A percentile compares a stretch with the other conserved stretches of the same genome.
Evolutionary conservation across 2,797 vertebrate genomes (phyloP).

Genomic region (Martes flavigula): DNA sequence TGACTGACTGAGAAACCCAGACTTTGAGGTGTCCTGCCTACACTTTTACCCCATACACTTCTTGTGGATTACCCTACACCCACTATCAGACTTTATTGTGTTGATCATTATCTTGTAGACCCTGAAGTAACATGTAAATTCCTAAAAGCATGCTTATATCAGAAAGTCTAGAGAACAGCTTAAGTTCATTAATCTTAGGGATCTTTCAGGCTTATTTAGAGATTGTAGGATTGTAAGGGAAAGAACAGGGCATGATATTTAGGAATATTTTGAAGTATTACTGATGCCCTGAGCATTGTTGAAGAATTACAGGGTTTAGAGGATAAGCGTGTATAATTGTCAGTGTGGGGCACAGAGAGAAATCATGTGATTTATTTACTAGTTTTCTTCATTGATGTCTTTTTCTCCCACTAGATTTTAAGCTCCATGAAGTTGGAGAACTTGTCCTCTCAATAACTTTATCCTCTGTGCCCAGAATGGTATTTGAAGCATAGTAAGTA

Average conservation of each 20-base stretch:
- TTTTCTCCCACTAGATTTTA: slow-evolving; percentile 42
- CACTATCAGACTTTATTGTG: background rate
- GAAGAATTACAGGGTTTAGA: slow-evolving; percentile 34
- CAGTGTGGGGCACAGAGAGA: background rate
- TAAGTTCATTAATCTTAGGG: slow-evolving; percentile 24
- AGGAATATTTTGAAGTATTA: slow-evolving; percentile 47
- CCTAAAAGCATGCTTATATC: background rate
- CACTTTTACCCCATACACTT: background rate
- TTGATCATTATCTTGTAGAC: background rate
- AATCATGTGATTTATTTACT: background rate
- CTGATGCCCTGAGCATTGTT: slow-evolving; percentile 19
- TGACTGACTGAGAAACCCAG: background rate
- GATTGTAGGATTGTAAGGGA: background rate
- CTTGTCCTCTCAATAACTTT: slow-evolving; percentile 9
- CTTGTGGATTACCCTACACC: background rate
- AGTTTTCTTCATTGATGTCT: slow-evolving; percentile 41
- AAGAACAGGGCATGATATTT: slow-evolving; percentile 45
- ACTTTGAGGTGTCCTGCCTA: background rate
- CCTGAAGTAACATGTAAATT: slow-evolving; percentile 15
- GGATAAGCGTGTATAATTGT: background rate
- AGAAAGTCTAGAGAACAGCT: slow-evolving; percentile 25
- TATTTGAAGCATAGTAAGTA: background rate
- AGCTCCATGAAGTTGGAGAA: background rate
- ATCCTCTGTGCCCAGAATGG: background rate
- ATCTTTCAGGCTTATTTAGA: slow-evolving; percentile 32